Conservation (phyloP, 2,113 vertebrate genomes). For the Pygoscelis adeliae region DNA sequence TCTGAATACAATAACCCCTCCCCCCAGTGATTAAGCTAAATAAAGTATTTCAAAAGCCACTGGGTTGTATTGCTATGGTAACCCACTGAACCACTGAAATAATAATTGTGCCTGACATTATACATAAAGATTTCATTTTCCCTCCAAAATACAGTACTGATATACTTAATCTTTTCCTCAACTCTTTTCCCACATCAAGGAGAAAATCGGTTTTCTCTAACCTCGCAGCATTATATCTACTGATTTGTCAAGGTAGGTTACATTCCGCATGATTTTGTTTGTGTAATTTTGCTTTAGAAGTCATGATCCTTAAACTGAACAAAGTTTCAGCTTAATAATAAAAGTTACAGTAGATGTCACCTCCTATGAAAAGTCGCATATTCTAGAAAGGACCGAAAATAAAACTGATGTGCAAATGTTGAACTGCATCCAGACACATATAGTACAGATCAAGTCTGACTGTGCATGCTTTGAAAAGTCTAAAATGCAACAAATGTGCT, state of each 20-base stretch:
- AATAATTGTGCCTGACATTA: neutral
- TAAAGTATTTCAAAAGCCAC: conserved; percentile 31
- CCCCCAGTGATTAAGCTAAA: conserved; percentile 21
- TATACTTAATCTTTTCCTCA: neutral
- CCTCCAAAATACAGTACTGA: neutral
- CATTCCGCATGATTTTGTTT: neutral
- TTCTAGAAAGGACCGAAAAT: neutral
- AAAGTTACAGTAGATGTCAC: neutral
- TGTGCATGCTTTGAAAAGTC: neutral
- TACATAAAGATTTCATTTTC: neutral
- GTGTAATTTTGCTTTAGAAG: neutral
- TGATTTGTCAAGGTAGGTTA: neutral
- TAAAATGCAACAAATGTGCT: neutral
- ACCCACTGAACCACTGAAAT: conserved; percentile 40
- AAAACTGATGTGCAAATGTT: neutral
- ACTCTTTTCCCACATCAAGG: neutral
- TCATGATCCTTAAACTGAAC: neutral
- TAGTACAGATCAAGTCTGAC: neutral
- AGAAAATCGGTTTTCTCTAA: neutral
- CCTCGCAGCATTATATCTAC: neutral
- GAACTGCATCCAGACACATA: neutral
- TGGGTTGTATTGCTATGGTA: conserved; percentile 59
- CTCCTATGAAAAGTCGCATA: neutral
- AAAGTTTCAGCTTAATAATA: neutral
- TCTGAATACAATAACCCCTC: conserved; percentile 9